These are phyloP conservation scores for Sapayoa aenigma DNA, from an alignment of 2,113 vertebrate genomes.

Conservation along the genomic window DNA sequence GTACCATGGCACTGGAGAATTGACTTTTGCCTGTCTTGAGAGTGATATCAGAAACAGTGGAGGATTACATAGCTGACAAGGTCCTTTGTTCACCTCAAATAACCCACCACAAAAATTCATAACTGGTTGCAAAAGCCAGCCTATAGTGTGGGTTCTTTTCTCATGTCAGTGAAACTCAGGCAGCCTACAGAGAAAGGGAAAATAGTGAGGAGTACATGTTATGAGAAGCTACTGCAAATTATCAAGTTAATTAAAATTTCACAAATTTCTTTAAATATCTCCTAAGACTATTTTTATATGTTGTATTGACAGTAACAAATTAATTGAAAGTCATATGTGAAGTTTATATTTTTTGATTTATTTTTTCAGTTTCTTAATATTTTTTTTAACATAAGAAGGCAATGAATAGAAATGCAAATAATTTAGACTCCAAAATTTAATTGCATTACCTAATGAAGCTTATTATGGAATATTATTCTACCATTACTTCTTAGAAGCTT, in stretches of 20 bases:
- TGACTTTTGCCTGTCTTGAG: background rate
- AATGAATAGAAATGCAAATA: background rate
- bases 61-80: background rate
- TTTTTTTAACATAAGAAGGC: background rate
- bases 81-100: background rate
- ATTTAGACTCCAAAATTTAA: background rate
- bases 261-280: background rate
- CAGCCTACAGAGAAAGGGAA: background rate
- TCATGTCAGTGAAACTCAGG: background rate
- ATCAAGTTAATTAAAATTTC: background rate
- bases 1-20: rapidly evolving
- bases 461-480: background rate
- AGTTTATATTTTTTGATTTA: background rate
- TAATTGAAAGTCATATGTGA: background rate
- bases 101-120: background rate
- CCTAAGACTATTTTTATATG: background rate
- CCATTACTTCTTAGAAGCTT: background rate
- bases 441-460: background rate
- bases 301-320: background rate
- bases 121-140: background rate
- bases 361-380: background rate
- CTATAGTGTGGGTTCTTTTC: background rate
- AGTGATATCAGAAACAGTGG: background rate
- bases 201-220: background rate
- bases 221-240: background rate